Conservation (phyloP, 1,140 invertebrate species). For the Ruditapes philippinarum region DNA sequence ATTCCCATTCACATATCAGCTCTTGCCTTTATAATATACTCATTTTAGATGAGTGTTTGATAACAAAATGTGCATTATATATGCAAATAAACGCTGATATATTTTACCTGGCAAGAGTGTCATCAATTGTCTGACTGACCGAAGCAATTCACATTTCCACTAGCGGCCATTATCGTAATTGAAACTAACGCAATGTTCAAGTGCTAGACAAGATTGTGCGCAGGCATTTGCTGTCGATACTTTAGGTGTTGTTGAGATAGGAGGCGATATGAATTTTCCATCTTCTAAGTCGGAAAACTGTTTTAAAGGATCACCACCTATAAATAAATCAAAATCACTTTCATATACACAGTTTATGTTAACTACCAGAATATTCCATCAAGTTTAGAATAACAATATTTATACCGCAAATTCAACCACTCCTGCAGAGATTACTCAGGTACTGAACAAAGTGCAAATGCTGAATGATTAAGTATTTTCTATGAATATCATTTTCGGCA, state of each 20-base stretch:
- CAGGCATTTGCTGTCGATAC: constrained; percentile 65
- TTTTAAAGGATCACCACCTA: constrained; percentile 69
- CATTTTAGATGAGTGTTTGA: not conserved
- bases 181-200: constrained; percentile 75
- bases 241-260: not conserved
- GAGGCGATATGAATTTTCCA: constrained; percentile 69
- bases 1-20: not conserved
- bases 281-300: constrained; percentile 66
- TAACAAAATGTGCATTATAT: too few relatives aligned
- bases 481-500: not conserved
- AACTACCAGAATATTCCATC: too few relatives aligned
- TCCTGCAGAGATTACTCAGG: too few relatives aligned
- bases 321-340: too few relatives aligned
- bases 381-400: too few relatives aligned
- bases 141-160: constrained; percentile 69
- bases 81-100: not conserved
- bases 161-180: constrained; percentile 74
- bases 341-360: too few relatives aligned
- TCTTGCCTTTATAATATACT: not conserved
- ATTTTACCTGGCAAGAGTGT: constrained; percentile 67
- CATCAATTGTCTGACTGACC: constrained; percentile 68
- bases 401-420: too few relatives aligned
- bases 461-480: too few relatives aligned
- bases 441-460: too few relatives aligned
- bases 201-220: constrained; percentile 69